Percentiles rank a stretch among this genome's conserved stretches.
phyloP scores from a whole-genome alignment of 2,888 invertebrate species.

The Netelia inedita region DNA sequence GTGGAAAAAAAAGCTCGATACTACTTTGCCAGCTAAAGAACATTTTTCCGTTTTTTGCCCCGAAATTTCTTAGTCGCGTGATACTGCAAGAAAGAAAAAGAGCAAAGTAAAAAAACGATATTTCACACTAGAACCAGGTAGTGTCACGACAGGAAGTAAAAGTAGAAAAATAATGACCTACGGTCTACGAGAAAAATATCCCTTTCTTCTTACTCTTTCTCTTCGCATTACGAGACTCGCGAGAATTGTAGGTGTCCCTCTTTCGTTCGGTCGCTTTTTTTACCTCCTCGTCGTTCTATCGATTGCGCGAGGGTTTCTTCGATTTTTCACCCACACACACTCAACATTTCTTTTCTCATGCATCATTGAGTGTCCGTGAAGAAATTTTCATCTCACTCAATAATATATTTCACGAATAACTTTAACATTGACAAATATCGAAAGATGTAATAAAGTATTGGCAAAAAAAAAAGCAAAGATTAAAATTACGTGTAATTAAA shows the following conservation, averaged over 20 bases:
- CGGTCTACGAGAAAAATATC: not conserved
- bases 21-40: too few species aligned
- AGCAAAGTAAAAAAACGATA: conserved; percentile 29
- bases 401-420: not conserved
- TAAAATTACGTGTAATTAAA: conserved; percentile 8
- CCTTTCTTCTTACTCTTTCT: conserved; percentile 14
- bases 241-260: conserved; percentile 12
- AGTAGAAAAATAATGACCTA: conserved; percentile 32
- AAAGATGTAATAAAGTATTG: conserved; percentile 29
- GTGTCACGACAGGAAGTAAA: conserved; percentile 33
- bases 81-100: conserved; percentile 19
- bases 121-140: conserved; percentile 48
- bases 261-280: conserved; percentile 6
- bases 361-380: not conserved
- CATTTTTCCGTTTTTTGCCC: not conserved
- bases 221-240: conserved; percentile 2
- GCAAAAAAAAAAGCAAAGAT: conserved; percentile 7
- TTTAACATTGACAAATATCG: conserved; percentile 20
- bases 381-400: not conserved
- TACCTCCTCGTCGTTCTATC: conserved; percentile 13
- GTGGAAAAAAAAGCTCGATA: too few species aligned
- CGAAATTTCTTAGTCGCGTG: conserved; percentile 30
- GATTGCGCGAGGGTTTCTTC: not conserved
- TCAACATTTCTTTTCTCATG: not conserved
- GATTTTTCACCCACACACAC: not conserved